Evolutionary conservation across 2,888 invertebrate species (phyloP), one percentile per base, ranked within the genome.

Genomic region (Tigriopus californicus): DNA sequence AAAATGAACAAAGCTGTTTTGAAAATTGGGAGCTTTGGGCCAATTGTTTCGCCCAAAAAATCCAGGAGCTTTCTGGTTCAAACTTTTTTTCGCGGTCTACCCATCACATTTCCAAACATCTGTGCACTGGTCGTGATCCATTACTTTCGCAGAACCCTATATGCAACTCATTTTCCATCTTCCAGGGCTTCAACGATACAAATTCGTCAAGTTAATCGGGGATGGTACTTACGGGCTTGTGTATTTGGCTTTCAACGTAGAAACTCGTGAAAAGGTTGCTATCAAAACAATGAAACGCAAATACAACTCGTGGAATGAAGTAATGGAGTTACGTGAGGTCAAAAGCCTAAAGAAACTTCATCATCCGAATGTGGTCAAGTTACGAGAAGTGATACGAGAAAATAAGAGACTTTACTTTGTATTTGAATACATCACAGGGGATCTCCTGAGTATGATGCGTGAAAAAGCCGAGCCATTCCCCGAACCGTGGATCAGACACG

Each of bases 391-490:
- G 5, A 73, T 75, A n/a, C 67, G 77, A 42, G 77, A 77, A 66
- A 75, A 75, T 66, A 76, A 77, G 64, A 70, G 73, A 61, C 69
- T 77, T 44, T 78, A 74, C 65, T 76, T 77, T 67, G 75, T 77
- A 54, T 77, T 77, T 67, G 77, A 77, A 65, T 76, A 71, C 65
- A 77, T 77, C 76, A 74, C 76, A 66, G 76, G 76, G 65, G 78
- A 77, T 66, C 70, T 77, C 13, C 77, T 78, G 66, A 76, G 78
- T 67, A 68, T 77, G 65, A 77, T 75, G 69, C 77, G 77, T 66
- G 74, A 76, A 42, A 52, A 51, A 8, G 40, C 25, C 6, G 59
- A 49, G 15, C 49, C 49, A 6, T 59, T 59, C 2, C 40, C 48
- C 1, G 59, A 59, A 41, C 13, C 15, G n/a, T 41, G 52, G 42